These are phyloP conservation scores for Sinosuthora webbiana DNA, from an alignment of 2,113 vertebrate species.

Conservation along the genomic window DNA sequence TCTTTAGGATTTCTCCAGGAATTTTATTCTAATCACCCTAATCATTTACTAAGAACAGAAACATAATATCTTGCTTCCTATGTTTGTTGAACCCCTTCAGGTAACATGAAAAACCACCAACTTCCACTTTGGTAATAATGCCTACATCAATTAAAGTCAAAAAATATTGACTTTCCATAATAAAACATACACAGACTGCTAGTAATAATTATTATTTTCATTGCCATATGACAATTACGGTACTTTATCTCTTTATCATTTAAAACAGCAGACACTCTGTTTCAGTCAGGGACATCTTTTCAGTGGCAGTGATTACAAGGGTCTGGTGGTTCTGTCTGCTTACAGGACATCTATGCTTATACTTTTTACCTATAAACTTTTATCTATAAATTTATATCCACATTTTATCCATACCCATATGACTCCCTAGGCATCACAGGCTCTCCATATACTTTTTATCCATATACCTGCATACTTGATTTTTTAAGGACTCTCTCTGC, in stretches of 20 bases:
- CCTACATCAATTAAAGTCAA: background rate
- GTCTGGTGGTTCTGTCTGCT: background rate
- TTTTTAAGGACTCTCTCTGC: background rate
- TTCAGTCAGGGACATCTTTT: background rate
- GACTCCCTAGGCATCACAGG: background rate
- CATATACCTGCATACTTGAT: background rate
- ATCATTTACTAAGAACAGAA: background rate
- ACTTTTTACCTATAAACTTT: background rate
- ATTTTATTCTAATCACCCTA: background rate
- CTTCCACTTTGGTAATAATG: background rate
- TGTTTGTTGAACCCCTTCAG: background rate
- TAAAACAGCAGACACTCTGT: background rate
- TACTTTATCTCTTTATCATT: background rate
- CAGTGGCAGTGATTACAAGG: background rate
- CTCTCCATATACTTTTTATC: background rate
- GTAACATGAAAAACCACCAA: background rate
- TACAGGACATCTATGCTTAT: background rate
- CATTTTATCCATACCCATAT: background rate
- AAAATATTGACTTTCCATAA: background rate
- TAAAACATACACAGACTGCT: background rate
- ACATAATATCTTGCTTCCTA: background rate
- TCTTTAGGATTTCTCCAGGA: background rate
- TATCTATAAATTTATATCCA: background rate
- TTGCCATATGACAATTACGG: background rate
- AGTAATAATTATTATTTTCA: background rate